Base-by-base conservation (phyloP, 1,140 invertebrate species). In the Drosophila sp. region DNA sequence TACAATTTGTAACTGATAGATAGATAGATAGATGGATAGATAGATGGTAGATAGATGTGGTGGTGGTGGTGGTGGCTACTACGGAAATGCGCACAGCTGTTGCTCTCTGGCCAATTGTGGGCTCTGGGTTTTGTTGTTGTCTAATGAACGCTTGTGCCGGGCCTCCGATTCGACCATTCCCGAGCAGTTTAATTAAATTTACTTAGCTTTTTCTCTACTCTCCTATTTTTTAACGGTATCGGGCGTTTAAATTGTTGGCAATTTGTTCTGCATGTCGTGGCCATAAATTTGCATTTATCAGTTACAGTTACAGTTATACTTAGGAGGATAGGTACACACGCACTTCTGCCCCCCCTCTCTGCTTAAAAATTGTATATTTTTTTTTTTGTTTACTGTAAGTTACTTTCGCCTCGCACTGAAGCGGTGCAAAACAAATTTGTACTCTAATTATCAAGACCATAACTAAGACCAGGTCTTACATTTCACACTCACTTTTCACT, bases 1-100 rank as follows among this genome's bases (percentile, higher is more conserved):
- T 86, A 84, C 80, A 89, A 89, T 89, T 89, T 87, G 76, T 80
- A 78, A 76, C 76, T 80, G 70, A 87, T 87, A 80, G 81, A 82
- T 74, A 79, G 70, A 60, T 66, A 54, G 58, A 64, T 70, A 44
- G 57, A 73, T 23, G 17, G 38, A 33, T 35, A 35, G 70, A 72
- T 72, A 64, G 35, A 35, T 11, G 44, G 41, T 32, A 56, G 64
- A 71, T 80, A 72, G 73, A 83, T 79, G 35, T 79, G 17, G 17
- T 17, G 17, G 17, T 17, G 17, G 17, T 17, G 17, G 17, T 17
- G 17, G 17, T 17, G 76, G 65, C 60, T 56, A 66, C 68, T 58
- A 72, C 73, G 83, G 83, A 86, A 86, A 86, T 79, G 76, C 76
- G 64, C 63, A 73, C 61, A 74, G 75, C 66, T 74, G 71, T 68